phyloP scores from a whole-genome alignment of 2,888 invertebrate genomes.

The Lydus trimaculatus region DNA sequence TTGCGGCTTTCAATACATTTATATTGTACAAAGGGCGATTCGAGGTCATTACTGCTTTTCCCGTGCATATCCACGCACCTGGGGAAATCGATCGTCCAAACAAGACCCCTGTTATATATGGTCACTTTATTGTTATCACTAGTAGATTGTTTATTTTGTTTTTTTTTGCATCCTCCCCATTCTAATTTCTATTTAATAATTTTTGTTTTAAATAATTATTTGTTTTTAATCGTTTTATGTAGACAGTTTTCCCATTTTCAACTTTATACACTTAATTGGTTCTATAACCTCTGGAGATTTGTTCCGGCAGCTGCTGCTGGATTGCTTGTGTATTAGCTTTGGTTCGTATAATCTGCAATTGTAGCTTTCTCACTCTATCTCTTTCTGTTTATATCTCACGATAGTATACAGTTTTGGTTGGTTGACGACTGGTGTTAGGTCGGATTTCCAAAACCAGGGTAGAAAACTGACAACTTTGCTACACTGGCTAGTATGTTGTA shows the following conservation, averaged over 20 bases:
- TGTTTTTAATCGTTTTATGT: neutral
- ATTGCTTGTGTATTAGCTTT: conserved; percentile 3
- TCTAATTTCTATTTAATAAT: neutral
- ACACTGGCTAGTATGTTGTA: neutral
- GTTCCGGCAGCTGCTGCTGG: neutral
- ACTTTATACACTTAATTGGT: conserved; percentile 8
- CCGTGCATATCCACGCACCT: conserved; percentile 9
- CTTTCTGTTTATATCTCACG: neutral
- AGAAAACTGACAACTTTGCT: conserved; percentile 10
- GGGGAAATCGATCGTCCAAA: conserved; percentile 3
- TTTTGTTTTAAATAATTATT: neutral
- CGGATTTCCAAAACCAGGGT: neutral
- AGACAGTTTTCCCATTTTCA: conserved; percentile 4
- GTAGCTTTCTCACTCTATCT: neutral
- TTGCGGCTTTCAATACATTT: conserved; percentile 9
- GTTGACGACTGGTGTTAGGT: neutral
- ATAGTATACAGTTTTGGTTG: conserved; percentile 4
- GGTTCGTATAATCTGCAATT: conserved; percentile 10
- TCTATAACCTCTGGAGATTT: conserved; percentile 7
- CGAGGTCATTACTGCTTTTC: neutral
- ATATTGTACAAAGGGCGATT: conserved; percentile 1
- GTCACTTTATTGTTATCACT: neutral
- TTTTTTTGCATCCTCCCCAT: neutral
- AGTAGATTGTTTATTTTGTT: neutral
- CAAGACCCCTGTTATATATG: neutral